Conservation (phyloP, 1,140 invertebrate species). For the Nebria ingens region DNA sequence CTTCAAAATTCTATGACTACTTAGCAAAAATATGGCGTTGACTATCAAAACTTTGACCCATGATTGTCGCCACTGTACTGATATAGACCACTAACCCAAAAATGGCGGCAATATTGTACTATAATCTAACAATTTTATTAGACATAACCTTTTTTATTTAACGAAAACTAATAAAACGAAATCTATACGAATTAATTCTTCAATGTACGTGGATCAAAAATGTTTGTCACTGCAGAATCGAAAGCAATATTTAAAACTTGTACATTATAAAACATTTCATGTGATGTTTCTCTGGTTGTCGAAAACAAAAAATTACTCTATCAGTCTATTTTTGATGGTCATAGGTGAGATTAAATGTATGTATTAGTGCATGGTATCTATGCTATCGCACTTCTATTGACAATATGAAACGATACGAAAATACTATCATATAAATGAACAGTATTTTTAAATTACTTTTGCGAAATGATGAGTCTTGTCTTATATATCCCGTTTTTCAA, state of each 20-base stretch:
- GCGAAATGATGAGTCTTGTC: background rate
- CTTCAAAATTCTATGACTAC: no score
- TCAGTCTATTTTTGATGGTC: slow-evolving; percentile 2
- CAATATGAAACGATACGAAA: slow-evolving; percentile 1
- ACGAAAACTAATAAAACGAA: background rate
- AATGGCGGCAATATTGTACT: no score
- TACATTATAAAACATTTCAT: no score
- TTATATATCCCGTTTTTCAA: background rate
- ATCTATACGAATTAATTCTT: background rate
- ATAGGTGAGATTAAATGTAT: background rate
- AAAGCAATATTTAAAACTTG: background rate
- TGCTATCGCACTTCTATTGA: slow-evolving; percentile 3
- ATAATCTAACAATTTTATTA: no score
- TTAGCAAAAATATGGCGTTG: no score
- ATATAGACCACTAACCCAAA: no score
- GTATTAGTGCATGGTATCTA: background rate
- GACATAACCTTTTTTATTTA: no score
- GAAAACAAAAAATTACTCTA: no score
- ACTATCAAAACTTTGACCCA: no score
- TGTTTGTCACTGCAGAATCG: background rate
- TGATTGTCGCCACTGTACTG: no score
- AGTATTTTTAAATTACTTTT: no score
- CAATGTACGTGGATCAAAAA: background rate
- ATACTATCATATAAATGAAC: no score
- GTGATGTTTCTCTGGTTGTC: background rate